phyloP scores from a whole-genome alignment of 2,113 vertebrate species.

The Chaetodon auriga region DNA sequence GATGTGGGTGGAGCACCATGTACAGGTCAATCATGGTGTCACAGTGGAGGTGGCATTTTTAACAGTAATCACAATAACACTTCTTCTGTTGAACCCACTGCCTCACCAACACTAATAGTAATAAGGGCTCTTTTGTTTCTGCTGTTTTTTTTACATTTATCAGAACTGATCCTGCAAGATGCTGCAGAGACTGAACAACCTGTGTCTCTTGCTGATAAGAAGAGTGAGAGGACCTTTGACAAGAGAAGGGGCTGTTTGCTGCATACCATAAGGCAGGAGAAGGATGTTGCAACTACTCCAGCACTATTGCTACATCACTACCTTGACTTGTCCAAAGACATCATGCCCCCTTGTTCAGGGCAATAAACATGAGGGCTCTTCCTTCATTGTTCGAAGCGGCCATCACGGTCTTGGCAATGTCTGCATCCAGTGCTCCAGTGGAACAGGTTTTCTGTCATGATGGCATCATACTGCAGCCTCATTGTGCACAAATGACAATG shows the following conservation, averaged over 20 bases:
- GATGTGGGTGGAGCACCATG: too few species aligned
- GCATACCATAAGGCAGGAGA: background rate
- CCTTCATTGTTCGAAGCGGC: too few species aligned
- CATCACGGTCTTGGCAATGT: too few species aligned
- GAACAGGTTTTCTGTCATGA: background rate
- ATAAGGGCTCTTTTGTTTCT: conserved; percentile 2
- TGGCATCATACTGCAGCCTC: background rate
- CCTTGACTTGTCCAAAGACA: too few species aligned
- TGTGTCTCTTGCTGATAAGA: background rate
- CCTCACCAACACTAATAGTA: background rate
- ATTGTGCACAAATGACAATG: conserved; percentile 1
- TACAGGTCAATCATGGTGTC: background rate
- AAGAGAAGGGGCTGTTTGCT: conserved; percentile 8
- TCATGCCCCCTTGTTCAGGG: too few species aligned
- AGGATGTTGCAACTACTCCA: too few species aligned
- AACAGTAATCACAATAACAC: background rate
- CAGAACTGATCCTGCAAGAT: conserved; percentile 24
- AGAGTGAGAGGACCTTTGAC: background rate
- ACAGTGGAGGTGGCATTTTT: conserved; percentile 6
- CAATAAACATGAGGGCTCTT: background rate
- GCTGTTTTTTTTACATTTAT: background rate
- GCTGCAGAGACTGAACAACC: conserved; percentile 7
- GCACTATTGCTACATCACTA: too few species aligned
- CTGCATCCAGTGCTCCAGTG: too few species aligned
- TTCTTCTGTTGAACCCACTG: background rate